Percentiles rank a stretch among this genome's conserved stretches.
These are phyloP conservation scores for Crotalus tigris DNA, from an alignment of 2,113 vertebrate genomes.

Conservation along the genomic window DNA sequence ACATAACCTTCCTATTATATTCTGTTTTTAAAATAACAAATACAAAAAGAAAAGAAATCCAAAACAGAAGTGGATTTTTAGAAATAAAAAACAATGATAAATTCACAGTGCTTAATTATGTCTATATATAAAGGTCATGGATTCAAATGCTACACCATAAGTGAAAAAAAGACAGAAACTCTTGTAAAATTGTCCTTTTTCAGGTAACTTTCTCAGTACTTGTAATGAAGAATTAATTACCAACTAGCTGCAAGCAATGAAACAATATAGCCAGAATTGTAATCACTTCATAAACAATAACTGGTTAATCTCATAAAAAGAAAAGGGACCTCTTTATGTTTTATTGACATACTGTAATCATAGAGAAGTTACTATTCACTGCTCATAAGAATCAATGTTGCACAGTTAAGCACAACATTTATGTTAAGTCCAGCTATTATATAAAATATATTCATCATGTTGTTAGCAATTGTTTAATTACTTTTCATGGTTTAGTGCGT, in stretches of 20 bases:
- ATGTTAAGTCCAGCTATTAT: not conserved
- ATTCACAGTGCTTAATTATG: not conserved
- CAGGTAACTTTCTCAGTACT: not conserved
- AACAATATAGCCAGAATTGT: not conserved
- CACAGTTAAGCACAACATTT: not conserved
- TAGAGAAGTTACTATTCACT: not conserved
- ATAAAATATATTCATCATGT: not conserved
- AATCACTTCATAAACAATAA: not conserved
- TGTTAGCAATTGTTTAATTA: not conserved
- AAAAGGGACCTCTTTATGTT: not conserved
- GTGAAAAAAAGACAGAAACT: not conserved
- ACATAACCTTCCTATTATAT: not conserved
- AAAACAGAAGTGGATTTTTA: not conserved
- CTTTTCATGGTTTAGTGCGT: not conserved
- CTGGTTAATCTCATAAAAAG: not conserved
- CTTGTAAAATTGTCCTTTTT: not conserved
- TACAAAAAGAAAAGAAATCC: not conserved
- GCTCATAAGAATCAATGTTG: not conserved
- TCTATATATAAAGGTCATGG: not conserved
- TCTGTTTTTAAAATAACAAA: not conserved
- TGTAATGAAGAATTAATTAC: not conserved
- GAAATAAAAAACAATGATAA: not conserved
- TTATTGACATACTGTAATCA: not conserved
- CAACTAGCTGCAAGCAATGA: not conserved
- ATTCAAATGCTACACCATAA: not conserved